Evolutionary conservation across 2,113 vertebrate species (phyloP), one percentile per base, ranked within the genome.

Genomic region (Thomomys bottae): DNA sequence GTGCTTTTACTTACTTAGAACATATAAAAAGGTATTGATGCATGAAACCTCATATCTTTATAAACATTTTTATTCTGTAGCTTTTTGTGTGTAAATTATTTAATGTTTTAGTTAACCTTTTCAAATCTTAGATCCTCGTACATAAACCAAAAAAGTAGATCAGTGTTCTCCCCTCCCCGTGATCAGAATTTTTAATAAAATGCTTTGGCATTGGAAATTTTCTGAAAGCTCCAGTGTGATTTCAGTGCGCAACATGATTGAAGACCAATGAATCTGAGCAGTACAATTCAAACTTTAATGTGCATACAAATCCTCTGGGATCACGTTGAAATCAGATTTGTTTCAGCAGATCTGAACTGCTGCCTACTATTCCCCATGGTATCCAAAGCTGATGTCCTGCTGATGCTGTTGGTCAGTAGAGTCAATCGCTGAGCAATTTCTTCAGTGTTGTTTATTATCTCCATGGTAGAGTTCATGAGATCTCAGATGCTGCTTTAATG

Each of bases 51-150:
- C 80, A 72, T n/a, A 4, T 83, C 30, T 77, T 89, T 34, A 89
- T 85, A 84, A 66, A 68, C 70, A 49, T 9, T 73, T 87, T 94
- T 92, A 34, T 72, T 40, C 73, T 85, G 12, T 73, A 68, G 84
- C 10, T 87, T 38, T 24, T 61, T 93, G 24, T 88, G n/a, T 91
- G 24, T 4, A 81, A 75, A 59, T 59, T 24, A 36, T 71, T 64
- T 61, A 54, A 66, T 32, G 75, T 89, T 70, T 59, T 24, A 36
- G 66, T 64, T 61, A 54, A 66, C 34, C 75, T 89, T 70, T 84
- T 40, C 49, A 49, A 81, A 1, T 71, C 79, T 89, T 14, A n/a
- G 15, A 54, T 95, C n/a, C 40, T 85, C 10, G 63, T 71, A 36
- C 4, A 5, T 90, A 38, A 88, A 71, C 70, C 0, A 12, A 91